Evolutionary conservation across 2,888 invertebrate species (phyloP).

Genomic region (Ramazzottius varieornatus): DNA sequence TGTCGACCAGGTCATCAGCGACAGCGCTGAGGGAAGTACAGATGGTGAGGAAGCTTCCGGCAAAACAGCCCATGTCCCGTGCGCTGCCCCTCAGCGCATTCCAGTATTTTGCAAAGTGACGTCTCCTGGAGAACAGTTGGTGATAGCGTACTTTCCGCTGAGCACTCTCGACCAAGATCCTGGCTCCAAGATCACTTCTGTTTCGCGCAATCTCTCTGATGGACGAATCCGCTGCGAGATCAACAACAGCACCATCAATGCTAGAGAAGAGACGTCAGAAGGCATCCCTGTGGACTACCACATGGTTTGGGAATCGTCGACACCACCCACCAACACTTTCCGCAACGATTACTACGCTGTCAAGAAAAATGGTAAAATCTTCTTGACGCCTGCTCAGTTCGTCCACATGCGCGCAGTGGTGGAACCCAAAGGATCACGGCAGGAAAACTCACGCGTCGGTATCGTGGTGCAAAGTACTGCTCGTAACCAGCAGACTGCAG

Average conservation of each 20-base stretch:
- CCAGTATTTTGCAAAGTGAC: background rate
- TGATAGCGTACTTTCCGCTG: background rate
- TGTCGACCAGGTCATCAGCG: too few relatives aligned
- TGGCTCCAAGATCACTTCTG: background rate
- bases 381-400: background rate
- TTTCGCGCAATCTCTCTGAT: background rate
- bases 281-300: background rate
- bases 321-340: background rate
- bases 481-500: too few relatives aligned
- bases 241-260: background rate
- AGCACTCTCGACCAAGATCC: background rate
- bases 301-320: background rate
- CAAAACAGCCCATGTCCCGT: too few relatives aligned
- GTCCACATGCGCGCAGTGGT: background rate
- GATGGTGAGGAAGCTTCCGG: too few relatives aligned
- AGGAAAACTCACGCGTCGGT: background rate
- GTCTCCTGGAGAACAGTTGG: background rate
- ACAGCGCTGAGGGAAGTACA: too few relatives aligned
- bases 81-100: too few relatives aligned
- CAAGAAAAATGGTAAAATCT: background rate
- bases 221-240: background rate
- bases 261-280: background rate
- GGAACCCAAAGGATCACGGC: background rate
- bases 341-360: background rate
- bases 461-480: background rate